Conservation (phyloP, 2,888 invertebrate species). For the Euzetes globulus region DNA sequence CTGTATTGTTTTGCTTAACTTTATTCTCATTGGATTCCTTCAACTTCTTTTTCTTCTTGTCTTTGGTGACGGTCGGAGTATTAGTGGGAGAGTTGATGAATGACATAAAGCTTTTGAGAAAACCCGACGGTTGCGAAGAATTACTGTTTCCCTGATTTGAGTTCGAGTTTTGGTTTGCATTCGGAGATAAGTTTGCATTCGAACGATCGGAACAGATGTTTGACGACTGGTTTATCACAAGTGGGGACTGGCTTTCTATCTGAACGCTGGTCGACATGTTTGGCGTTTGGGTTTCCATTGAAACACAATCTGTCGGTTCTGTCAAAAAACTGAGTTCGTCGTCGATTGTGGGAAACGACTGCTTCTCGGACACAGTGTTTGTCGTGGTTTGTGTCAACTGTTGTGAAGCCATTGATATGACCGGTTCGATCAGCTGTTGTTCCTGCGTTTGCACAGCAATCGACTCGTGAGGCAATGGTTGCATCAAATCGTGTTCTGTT, state of each 20-base stretch:
- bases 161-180: constrained; percentile 10
- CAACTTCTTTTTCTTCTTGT: constrained; percentile 16
- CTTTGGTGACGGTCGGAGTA: not conserved
- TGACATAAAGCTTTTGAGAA: constrained; percentile 2
- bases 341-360: constrained; percentile 23
- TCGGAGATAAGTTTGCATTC: constrained; percentile 2
- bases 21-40: constrained; percentile 27
- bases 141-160: constrained; percentile 3
- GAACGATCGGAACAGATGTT: not conserved
- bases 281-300: constrained; percentile 24
- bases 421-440: constrained; percentile 16
- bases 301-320: constrained; percentile 16
- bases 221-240: constrained; percentile 12
- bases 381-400: not conserved
- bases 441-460: constrained; percentile 19
- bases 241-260: not conserved
- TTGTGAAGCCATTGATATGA: constrained; percentile 2
- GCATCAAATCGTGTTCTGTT: constrained; percentile 15
- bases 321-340: constrained; percentile 19
- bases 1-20: not conserved
- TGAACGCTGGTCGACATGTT: not conserved
- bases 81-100: constrained; percentile 1
- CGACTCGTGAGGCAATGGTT: constrained; percentile 14
- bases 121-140: not conserved
- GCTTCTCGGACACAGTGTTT: constrained; percentile 1